Base-by-base conservation (phyloP, 2,797 vertebrate species). In the Onychomys arenicola region DNA sequence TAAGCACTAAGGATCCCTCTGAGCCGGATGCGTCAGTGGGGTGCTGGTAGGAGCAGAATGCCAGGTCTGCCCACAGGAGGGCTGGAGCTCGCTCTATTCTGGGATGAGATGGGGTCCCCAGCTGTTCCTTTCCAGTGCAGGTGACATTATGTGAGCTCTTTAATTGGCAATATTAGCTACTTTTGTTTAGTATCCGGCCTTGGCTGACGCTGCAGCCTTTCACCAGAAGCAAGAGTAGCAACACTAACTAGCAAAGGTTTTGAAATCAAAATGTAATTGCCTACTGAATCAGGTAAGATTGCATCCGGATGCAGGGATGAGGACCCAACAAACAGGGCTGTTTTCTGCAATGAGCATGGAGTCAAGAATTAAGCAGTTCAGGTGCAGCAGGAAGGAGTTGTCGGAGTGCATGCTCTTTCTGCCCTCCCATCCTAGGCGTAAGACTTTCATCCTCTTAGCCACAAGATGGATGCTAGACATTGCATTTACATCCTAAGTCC, bases 191-290 rank as follows among this genome's bases (percentile, higher is more conserved):
- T 73, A 73, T 73, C 71, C 2, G 2, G 21, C 49, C 3, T n/a
- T 2, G 46, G 81, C 4, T 88, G 91, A 73, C 34, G n/a, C 9
- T 2, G 3, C 32, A 34, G 71, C 76, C 57, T 77, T 65, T 95
- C 32, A 80, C 86, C 89, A 6, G 86, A 87, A 97, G 76, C 80
- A 55, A 73, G 84, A 59, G 90, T 61, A 43, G 10, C 77, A 73
- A 85, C 83, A n/a, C 46, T 69, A 80, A n/a, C 46, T 69, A 80
- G 80, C 84, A 27, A 85, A 75, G 69, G 16, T 14, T 93, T 91
- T 52, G 89, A 95, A 94, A 96, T 97, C 52, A 63, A 82, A 96
- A 90, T 71, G 71, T 82, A 90, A 90, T 96, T 78, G 89, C 81
- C 87, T 90, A 93, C 17, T 92, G 96, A 94, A 86, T 95, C 81